These are phyloP conservation scores for Ostrea denselamellosa DNA, from an alignment of 1,140 invertebrate species.

Conservation along the genomic window DNA sequence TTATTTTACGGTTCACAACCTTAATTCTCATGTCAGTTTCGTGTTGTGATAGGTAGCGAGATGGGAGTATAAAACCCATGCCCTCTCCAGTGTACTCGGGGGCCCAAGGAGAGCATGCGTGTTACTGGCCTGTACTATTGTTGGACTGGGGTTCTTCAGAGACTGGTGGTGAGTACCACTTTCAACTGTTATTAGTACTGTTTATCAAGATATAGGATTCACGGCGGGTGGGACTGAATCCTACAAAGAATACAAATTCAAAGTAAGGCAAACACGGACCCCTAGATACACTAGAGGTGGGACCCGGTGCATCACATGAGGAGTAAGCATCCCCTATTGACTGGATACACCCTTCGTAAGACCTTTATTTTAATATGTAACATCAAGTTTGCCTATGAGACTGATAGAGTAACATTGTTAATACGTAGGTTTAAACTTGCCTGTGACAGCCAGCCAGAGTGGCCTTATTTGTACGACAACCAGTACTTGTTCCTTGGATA, in stretches of 20 bases:
- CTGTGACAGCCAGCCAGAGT: conserved; percentile 63
- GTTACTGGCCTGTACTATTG: conserved; percentile 61
- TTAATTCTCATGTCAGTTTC: too few species aligned
- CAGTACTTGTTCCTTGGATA: conserved; percentile 63
- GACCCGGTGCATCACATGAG: too few species aligned
- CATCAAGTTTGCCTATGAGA: too few species aligned
- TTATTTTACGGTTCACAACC: too few species aligned
- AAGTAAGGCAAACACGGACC: too few species aligned
- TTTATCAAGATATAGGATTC: too few species aligned
- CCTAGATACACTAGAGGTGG: too few species aligned
- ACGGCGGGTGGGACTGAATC: too few species aligned
- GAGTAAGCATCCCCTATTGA: too few species aligned
- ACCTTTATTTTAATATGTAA: neutral
- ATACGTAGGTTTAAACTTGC: conserved; percentile 62
- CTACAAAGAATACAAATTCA: too few species aligned
- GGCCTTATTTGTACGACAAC: conserved; percentile 61
- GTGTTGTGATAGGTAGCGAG: conserved; percentile 61
- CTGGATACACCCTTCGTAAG: too few species aligned
- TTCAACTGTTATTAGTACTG: neutral
- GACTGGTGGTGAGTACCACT: conserved; percentile 61
- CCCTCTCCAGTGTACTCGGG: conserved; percentile 52
- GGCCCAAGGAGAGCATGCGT: conserved; percentile 57
- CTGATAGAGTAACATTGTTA: neutral
- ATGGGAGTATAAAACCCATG: conserved; percentile 61
- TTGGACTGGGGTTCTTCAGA: conserved; percentile 61